These are phyloP conservation scores for Frieseomelitta varia DNA, from an alignment of 1,140 invertebrate genomes.

Conservation along the genomic window DNA sequence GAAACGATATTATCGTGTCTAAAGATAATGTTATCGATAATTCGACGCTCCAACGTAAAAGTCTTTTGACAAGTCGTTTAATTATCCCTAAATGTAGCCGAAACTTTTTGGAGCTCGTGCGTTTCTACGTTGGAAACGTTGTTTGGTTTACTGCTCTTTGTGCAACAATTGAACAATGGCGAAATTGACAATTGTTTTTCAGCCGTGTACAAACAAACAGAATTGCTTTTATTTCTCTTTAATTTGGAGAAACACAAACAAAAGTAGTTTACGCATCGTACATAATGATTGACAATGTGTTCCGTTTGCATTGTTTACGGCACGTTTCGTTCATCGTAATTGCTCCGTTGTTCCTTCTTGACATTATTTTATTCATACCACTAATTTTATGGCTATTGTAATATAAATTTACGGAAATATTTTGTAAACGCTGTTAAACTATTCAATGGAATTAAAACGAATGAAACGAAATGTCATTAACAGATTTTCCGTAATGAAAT, in stretches of 20 bases:
- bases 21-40: constrained; percentile 2
- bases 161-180: background rate
- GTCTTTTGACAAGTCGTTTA: background rate
- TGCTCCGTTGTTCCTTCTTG: background rate
- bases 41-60: background rate
- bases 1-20: constrained; percentile 3
- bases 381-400: background rate
- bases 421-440: no score
- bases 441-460: background rate
- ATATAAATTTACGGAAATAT: background rate
- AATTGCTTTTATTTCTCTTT: background rate
- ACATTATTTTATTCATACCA: background rate
- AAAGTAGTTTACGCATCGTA: no score
- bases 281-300: background rate
- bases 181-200: background rate
- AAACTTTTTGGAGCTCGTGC: background rate
- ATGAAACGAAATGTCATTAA: background rate
- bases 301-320: background rate
- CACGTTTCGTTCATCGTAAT: background rate
- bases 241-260: background rate
- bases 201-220: no score
- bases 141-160: background rate
- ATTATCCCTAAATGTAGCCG: background rate
- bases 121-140: background rate
- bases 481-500: no score